Conservation (phyloP, 2,888 invertebrate genomes). For the Caenorhabditis imperialis region DNA sequence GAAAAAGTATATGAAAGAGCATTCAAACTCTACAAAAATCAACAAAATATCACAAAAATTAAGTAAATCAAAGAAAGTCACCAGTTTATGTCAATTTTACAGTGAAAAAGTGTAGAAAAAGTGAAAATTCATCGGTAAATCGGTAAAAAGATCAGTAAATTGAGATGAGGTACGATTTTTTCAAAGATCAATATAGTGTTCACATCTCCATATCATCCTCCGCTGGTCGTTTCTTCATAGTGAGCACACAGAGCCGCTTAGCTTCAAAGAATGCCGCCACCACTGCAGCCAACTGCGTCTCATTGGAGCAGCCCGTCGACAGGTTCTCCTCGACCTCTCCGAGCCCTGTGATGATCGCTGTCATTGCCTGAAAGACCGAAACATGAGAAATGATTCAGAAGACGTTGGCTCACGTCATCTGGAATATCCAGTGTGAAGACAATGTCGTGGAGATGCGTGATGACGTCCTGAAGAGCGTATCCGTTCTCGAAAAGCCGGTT, state of each 20-base stretch:
- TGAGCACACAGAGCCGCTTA: slow-evolving; percentile 34
- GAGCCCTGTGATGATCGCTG: slow-evolving; percentile 33
- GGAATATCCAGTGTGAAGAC: slow-evolving; percentile 80
- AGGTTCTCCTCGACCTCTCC: slow-evolving; percentile 53
- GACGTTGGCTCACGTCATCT: slow-evolving; percentile 14
- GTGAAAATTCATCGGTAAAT: not conserved
- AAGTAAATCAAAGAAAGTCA: not conserved
- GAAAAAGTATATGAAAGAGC: no score
- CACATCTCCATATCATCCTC: no score
- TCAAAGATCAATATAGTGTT: slow-evolving; percentile 4
- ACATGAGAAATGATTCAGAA: no score
- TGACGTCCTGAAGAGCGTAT: slow-evolving; percentile 91
- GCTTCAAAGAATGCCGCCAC: slow-evolving; percentile 87
- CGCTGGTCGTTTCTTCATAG: no score
- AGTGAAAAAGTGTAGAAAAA: not conserved
- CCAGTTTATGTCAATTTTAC: slow-evolving; percentile 10
- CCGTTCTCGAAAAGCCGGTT: slow-evolving; percentile 89
- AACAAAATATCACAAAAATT: not conserved
- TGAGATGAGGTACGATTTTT: not conserved
- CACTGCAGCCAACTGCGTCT: slow-evolving; percentile 89
- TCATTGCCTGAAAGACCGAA: no score
- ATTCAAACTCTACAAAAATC: not conserved
- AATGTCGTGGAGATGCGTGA: slow-evolving; percentile 90
- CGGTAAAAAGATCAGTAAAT: not conserved
- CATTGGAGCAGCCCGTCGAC: slow-evolving; percentile 80